Base-by-base conservation (phyloP, 1,140 invertebrate species). In the Scylla paramamosain region DNA sequence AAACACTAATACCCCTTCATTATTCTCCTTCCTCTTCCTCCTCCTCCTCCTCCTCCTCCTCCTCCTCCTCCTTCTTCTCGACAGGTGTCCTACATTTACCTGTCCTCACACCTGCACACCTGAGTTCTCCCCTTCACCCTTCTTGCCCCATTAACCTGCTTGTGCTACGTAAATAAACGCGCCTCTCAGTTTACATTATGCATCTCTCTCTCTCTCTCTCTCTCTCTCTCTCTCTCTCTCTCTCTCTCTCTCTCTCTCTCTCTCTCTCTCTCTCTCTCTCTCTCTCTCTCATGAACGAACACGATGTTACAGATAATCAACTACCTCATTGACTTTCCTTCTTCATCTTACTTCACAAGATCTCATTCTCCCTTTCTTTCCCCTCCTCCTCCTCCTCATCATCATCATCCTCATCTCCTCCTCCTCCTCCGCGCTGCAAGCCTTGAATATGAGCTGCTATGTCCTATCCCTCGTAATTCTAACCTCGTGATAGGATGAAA, bases 141-240 rank as follows among this genome's bases (percentile, higher is more conserved):
- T 7, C 67, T n/a, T 77, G 67, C 12, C 67, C 67, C 67, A 77
- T 77, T 77, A 77, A 77, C 67, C 67, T 77, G 67, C 6, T 77
- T 77, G 4, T n/a, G 20, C 67, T 77, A 77, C 10, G 20, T 77
- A 77, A 77, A 77, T 77, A 77, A n/a, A 77, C 67, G 20, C 12
- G 8, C 67, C 1, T 77, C 67, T 77, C 67, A 2, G 12, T 20
- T n/a, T 77, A 77, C 67, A 20, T 25, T n/a, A 77, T n/a, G 4
- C 67, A 48, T 67, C 59, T 77, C 16, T 77, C 67, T 77, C 67
- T 77, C 67, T 77, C 25, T 77, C 25, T n/a, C 25, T 77, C 67
- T 77, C 67, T 77, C 67, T 77, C 67, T 77, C 67, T 77, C 67
- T 77, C 67, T 77, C 67, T 77, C 67, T 77, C 67, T 77, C 67